These are phyloP conservation scores for Tipula unca DNA, from an alignment of 2,888 invertebrate genomes.

Conservation along the genomic window DNA sequence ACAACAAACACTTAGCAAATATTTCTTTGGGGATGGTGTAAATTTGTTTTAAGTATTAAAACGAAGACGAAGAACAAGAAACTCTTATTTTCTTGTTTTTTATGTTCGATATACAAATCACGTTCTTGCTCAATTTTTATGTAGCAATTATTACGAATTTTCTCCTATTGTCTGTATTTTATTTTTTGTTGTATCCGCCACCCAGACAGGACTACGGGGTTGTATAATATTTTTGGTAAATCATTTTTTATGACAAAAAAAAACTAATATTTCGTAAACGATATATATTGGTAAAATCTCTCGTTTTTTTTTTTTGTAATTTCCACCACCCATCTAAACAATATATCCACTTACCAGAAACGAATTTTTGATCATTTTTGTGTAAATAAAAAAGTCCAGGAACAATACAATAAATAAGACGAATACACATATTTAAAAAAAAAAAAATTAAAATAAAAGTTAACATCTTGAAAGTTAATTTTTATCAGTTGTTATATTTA, in stretches of 20 bases:
- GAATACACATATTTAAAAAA: not conserved
- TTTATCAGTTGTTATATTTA: not conserved
- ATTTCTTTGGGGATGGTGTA: not conserved
- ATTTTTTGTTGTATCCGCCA: too few species aligned
- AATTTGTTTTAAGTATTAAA: not conserved
- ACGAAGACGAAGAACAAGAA: not conserved
- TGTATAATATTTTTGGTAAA: not conserved
- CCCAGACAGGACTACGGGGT: not conserved
- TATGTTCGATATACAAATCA: slow-evolving; percentile 2
- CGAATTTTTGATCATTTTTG: too few species aligned
- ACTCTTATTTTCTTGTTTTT: not conserved
- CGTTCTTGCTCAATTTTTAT: not conserved
- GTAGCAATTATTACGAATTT: not conserved
- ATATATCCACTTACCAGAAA: too few species aligned
- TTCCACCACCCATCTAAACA: too few species aligned
- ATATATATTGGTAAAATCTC: not conserved
- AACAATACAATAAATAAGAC: not conserved
- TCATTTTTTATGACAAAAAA: not conserved
- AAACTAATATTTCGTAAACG: not conserved
- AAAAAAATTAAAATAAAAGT: not conserved
- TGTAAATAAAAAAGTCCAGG: too few species aligned
- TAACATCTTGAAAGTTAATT: not conserved
- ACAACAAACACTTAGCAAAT: not conserved
- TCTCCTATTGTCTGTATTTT: not conserved
- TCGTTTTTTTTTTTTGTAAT: too few species aligned